Conservation (phyloP, 2,797 vertebrate genomes). For the Austrolebias charrua region DNA sequence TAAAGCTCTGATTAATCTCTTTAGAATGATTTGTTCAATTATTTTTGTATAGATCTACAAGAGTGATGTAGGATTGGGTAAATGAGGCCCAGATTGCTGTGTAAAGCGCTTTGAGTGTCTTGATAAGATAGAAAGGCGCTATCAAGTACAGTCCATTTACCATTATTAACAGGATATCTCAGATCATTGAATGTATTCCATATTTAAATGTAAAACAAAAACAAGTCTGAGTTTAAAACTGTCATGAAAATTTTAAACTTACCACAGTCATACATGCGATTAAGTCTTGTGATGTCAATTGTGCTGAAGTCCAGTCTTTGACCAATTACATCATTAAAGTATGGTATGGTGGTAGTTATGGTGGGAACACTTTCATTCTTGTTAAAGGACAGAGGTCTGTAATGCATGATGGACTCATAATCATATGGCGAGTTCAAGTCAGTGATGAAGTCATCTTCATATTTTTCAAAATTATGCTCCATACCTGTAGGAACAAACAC, state of each 20-base stretch:
- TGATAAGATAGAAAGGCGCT: no score
- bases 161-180: neutral
- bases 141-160: no score
- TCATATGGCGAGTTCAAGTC: conserved; percentile 91
- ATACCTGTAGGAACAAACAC: conserved; percentile 61
- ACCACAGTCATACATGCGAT: conserved; percentile 93
- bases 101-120: no score
- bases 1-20: no score
- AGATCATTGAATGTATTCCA: neutral
- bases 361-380: conserved; percentile 82
- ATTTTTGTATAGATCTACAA: no score
- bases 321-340: conserved; percentile 86
- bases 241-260: conserved; percentile 60
- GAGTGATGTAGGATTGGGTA: no score
- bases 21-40: no score
- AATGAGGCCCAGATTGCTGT: no score
- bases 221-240: neutral
- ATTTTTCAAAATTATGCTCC: conserved; percentile 85
- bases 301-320: conserved; percentile 90
- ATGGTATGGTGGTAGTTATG: conserved; percentile 86
- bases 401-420: conserved; percentile 94
- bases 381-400: conserved; percentile 86
- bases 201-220: neutral
- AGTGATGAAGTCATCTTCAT: conserved; percentile 79
- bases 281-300: conserved; percentile 85